Evolutionary conservation across 2,113 vertebrate genomes (phyloP).

Genomic region (Notechis scutatus): DNA sequence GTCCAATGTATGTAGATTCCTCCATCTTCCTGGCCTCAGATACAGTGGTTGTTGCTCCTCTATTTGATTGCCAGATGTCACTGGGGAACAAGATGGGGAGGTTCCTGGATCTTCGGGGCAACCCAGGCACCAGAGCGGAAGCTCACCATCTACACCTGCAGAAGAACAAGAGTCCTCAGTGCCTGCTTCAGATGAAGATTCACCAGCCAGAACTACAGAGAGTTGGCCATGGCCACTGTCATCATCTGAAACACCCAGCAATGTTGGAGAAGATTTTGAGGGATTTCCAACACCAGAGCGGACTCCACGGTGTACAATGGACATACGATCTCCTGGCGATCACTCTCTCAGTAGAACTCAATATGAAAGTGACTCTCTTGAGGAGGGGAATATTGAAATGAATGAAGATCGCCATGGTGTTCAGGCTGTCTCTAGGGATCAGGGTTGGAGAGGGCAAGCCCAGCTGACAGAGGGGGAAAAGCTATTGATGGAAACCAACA

Average conservation of each 20-base stretch:
- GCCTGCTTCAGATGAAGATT: conserved; percentile 69
- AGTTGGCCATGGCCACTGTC: conserved; percentile 71
- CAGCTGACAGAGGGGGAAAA: conserved; percentile 71
- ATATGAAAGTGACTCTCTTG: conserved; percentile 73
- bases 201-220: conserved; percentile 69
- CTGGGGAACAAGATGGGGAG: conserved; percentile 73
- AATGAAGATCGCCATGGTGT: conserved; percentile 69
- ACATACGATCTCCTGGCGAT: conserved; percentile 67
- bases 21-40: conserved; percentile 72
- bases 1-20: conserved; percentile 73
- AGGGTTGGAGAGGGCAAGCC: conserved; percentile 71
- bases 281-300: conserved; percentile 68
- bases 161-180: conserved; percentile 70
- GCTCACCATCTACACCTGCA: conserved; percentile 65
- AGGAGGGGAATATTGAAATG: conserved; percentile 69
- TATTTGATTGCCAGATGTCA: conserved; percentile 75
- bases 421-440: conserved; percentile 71
- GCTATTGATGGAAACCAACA: conserved; percentile 72
- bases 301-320: conserved; percentile 69
- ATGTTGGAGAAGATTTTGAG: conserved; percentile 71
- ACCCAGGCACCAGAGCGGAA: conserved; percentile 65
- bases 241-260: conserved; percentile 69
- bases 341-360: conserved; percentile 72
- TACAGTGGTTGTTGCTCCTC: conserved; percentile 74
- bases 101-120: conserved; percentile 71